Percentiles rank a stretch among this genome's conserved stretches.
phyloP scores from a whole-genome alignment of 2,113 vertebrate species.

The Cephalopterus ornatus region DNA sequence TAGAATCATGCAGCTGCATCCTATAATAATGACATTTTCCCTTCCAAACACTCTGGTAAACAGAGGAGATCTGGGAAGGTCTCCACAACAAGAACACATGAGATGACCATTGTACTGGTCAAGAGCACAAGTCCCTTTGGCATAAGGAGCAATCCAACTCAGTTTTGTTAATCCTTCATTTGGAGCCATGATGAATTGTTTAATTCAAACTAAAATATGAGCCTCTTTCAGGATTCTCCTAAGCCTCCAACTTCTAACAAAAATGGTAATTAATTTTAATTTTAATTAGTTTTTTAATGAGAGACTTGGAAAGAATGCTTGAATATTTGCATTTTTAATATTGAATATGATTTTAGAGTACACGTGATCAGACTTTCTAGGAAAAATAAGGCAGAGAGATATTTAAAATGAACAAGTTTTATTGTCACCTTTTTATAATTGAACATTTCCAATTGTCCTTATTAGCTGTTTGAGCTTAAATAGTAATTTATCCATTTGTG shows the following conservation, averaged over 20 bases:
- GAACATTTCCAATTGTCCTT: not conserved
- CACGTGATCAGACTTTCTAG: not conserved
- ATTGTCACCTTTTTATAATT: not conserved
- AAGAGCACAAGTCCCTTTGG: not conserved
- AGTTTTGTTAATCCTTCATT: not conserved
- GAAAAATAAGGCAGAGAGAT: not conserved
- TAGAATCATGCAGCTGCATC: not conserved
- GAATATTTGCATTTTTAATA: conserved; percentile 44
- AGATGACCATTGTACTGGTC: not conserved
- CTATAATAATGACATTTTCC: not conserved
- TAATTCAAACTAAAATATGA: conserved; percentile 4
- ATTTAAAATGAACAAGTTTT: not conserved
- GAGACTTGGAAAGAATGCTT: conserved; percentile 33
- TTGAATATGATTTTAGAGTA: conserved; percentile 12
- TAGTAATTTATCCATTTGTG: not conserved
- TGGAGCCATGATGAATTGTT: not conserved
- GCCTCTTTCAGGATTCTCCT: not conserved
- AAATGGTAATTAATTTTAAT: conserved; percentile 56
- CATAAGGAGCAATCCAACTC: not conserved
- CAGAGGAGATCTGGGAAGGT: not conserved
- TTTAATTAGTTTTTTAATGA: conserved; percentile 56
- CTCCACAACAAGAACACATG: not conserved
- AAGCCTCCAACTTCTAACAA: conserved; percentile 44
- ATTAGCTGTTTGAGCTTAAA: not conserved
- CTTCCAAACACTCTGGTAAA: not conserved